Conservation (phyloP, 2,888 invertebrate genomes). For the Entomobrya multifasciata region DNA sequence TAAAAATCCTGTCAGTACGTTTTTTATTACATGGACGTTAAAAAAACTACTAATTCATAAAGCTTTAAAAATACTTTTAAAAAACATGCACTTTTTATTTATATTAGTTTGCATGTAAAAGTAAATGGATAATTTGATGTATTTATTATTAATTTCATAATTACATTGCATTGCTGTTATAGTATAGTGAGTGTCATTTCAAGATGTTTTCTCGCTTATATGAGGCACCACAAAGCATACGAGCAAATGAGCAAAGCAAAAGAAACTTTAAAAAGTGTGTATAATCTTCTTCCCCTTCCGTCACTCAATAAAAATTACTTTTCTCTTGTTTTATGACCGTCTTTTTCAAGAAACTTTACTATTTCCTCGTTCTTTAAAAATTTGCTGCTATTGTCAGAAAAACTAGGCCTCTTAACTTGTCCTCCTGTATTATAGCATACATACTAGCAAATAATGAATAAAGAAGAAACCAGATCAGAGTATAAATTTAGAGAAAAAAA, state of each 20-base stretch:
- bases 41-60: slow-evolving; percentile 6
- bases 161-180: not conserved
- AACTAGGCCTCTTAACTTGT: not conserved
- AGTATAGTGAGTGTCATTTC: too few relatives aligned
- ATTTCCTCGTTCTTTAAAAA: slow-evolving; percentile 8
- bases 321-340: slow-evolving; percentile 7
- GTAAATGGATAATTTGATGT: slow-evolving; percentile 10
- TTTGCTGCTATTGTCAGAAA: not conserved
- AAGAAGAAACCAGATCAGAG: too few relatives aligned
- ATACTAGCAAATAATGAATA: too few relatives aligned
- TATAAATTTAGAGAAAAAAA: too few relatives aligned
- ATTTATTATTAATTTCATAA: slow-evolving; percentile 23
- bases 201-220: not conserved
- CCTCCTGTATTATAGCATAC: not conserved
- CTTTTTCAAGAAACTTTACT: not conserved
- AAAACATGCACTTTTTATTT: too few relatives aligned
- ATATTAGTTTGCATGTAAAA: slow-evolving; percentile 5
- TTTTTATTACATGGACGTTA: not conserved
- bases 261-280: not conserved
- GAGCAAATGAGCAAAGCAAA: not conserved
- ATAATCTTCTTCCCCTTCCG: slow-evolving; percentile 69
- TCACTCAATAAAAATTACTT: slow-evolving; percentile 40
- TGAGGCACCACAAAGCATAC: not conserved
- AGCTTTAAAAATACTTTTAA: too few relatives aligned
- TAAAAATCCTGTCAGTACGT: not conserved